Percentiles rank a stretch among this genome's conserved stretches.
These are phyloP conservation scores for Prionailurus bengalensis DNA, from an alignment of 2,113 vertebrate genomes.

Conservation along the genomic window DNA sequence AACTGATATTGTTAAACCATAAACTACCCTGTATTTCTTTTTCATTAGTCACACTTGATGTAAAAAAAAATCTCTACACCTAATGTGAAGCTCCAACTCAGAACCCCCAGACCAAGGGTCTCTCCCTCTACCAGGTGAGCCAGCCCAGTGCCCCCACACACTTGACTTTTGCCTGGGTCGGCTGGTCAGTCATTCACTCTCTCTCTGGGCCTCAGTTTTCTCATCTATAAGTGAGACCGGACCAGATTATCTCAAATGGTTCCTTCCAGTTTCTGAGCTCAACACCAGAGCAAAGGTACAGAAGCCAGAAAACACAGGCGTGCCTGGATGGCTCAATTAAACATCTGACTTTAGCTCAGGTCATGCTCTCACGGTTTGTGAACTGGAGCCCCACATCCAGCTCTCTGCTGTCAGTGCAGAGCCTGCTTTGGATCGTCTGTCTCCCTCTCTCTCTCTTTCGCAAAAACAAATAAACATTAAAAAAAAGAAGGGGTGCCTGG, in stretches of 20 bases:
- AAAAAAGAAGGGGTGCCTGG: too few species aligned
- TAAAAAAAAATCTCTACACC: not conserved
- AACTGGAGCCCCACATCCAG: too few species aligned
- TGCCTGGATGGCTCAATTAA: too few species aligned
- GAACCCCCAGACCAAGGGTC: not conserved
- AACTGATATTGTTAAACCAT: not conserved
- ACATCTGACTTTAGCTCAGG: too few species aligned
- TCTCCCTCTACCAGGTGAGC: not conserved
- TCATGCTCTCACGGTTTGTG: too few species aligned
- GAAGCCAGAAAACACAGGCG: not conserved
- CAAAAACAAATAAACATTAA: too few species aligned
- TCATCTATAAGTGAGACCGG: not conserved
- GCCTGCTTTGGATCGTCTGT: too few species aligned
- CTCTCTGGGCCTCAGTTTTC: not conserved
- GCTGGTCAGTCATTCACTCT: not conserved
- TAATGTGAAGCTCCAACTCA: not conserved
- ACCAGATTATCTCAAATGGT: not conserved
- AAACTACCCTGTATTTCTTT: not conserved
- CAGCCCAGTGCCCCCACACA: not conserved
- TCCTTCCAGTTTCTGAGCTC: not conserved
- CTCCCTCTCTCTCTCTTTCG: too few species aligned
- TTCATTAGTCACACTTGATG: not conserved
- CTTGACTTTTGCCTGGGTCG: not conserved
- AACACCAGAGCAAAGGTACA: not conserved
- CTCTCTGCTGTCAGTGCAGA: too few species aligned